Percentiles rank a stretch among this genome's conserved stretches.
phyloP scores from a whole-genome alignment of 2,797 vertebrate species.

The Brachyrhaphis roseni region DNA sequence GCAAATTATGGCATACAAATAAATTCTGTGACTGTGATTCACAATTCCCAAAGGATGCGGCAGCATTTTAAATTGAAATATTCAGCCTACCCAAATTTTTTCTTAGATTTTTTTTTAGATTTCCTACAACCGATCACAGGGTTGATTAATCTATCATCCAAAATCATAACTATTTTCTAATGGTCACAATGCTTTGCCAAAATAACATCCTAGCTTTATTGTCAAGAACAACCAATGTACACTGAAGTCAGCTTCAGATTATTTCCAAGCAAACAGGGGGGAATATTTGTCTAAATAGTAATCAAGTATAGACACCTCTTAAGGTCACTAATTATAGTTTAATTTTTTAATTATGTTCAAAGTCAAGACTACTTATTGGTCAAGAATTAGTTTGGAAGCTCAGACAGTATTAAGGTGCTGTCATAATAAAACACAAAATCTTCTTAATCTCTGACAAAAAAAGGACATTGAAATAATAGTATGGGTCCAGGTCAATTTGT shows the following conservation, averaged over 20 bases:
- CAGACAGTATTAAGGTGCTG: not conserved
- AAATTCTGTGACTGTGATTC: conserved; percentile 40
- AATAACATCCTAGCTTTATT: not conserved
- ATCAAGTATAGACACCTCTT: not conserved
- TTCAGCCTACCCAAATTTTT: conserved; percentile 12
- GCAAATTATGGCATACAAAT: conserved; percentile 58
- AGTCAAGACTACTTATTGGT: not conserved
- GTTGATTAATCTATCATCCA: conserved; percentile 7
- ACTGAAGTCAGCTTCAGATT: not conserved
- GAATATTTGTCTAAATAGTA: not conserved
- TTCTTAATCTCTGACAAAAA: not conserved
- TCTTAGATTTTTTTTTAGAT: not conserved
- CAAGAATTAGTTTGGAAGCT: not conserved
- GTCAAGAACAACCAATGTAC: not conserved
- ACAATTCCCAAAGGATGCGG: conserved; percentile 53
- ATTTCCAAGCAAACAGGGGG: not conserved
- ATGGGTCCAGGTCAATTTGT: not conserved
- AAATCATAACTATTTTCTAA: not conserved
- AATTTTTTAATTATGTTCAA: not conserved
- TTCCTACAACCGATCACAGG: conserved; percentile 21
- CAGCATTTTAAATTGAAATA: conserved; percentile 27
- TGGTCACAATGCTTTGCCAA: not conserved
- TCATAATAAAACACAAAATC: not conserved
- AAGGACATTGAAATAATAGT: not conserved
- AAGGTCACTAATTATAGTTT: not conserved